Conservation (phyloP, 1,140 invertebrate species). For the Drosophila simulans region DNA sequence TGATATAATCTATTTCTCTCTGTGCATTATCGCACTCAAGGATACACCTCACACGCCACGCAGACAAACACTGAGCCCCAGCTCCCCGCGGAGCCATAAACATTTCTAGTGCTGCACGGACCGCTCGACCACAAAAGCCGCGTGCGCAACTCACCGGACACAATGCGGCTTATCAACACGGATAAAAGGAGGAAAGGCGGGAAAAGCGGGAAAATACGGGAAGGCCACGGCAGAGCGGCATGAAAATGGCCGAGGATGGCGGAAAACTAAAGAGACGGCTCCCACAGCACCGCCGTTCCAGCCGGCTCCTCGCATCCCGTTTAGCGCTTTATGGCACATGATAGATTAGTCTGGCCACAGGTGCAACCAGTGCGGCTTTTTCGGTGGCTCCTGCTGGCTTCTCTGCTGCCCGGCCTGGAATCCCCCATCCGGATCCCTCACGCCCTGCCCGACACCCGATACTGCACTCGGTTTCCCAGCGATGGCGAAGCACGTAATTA, state of each 20-base stretch:
- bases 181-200: constrained; percentile 26
- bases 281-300: constrained; percentile 8
- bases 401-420: constrained; percentile 20
- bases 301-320: constrained; percentile 11
- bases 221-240: not conserved
- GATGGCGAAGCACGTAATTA: constrained; percentile 50
- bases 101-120: constrained; percentile 45
- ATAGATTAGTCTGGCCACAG: constrained; percentile 79
- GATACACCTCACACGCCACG: constrained; percentile 11
- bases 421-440: constrained; percentile 5
- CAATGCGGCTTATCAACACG: constrained; percentile 78
- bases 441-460: not conserved
- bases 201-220: not conserved
- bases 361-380: constrained; percentile 63
- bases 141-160: constrained; percentile 77
- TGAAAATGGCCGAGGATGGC: constrained; percentile 13
- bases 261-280: constrained; percentile 33
- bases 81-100: constrained; percentile 69
- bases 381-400: constrained; percentile 41
- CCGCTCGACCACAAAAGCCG: constrained; percentile 67
- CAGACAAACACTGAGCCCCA: constrained; percentile 1
- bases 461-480: constrained; percentile 16
- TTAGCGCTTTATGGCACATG: constrained; percentile 77
- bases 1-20: not conserved
- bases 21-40: constrained; percentile 6